A percentile compares a stretch with the other conserved stretches of the same genome.
phyloP scores from a whole-genome alignment of 64 coral and sea anemone species.

The Stylophora pistillata region DNA sequence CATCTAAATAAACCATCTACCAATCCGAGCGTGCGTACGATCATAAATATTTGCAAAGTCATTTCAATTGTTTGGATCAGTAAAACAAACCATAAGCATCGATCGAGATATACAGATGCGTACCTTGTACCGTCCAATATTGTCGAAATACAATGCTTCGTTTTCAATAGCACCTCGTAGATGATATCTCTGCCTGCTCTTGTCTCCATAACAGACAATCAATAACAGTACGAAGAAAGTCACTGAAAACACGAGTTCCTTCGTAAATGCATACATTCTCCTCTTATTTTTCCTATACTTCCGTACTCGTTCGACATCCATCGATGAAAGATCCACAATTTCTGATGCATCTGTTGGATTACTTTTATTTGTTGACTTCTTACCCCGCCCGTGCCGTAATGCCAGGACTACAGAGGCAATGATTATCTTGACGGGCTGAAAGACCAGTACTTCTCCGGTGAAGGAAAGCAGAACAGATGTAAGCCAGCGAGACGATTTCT shows the following conservation, averaged over 20 bases:
- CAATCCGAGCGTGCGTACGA: too few relatives aligned
- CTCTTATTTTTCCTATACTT: conserved; percentile 3
- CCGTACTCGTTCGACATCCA: not conserved
- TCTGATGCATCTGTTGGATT: too few relatives aligned
- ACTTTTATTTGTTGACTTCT: too few relatives aligned
- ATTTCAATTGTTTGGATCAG: too few relatives aligned
- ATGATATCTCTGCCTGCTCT: not conserved
- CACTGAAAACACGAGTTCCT: not conserved
- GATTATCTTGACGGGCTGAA: conserved; percentile 49
- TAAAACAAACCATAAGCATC: too few relatives aligned
- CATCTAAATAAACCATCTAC: too few relatives aligned
- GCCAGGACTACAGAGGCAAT: not conserved
- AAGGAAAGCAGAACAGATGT: conserved; percentile 32
- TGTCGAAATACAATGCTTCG: not conserved
- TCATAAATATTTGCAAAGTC: too few relatives aligned
- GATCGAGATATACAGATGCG: too few relatives aligned
- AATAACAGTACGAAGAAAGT: not conserved
- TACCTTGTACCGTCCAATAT: not conserved
- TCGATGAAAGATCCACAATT: not conserved
- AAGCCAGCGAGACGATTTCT: conserved; percentile 42
- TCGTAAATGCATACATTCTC: conserved; percentile 5
- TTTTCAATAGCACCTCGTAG: not conserved
- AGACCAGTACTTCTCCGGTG: conserved; percentile 11
- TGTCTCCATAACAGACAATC: conserved; percentile 30
- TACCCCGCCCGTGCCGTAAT: not conserved